Percentiles rank a stretch among this genome's conserved stretches.
phyloP scores from a whole-genome alignment of 2,888 invertebrate genomes.

The Eremobia ochroleuca region DNA sequence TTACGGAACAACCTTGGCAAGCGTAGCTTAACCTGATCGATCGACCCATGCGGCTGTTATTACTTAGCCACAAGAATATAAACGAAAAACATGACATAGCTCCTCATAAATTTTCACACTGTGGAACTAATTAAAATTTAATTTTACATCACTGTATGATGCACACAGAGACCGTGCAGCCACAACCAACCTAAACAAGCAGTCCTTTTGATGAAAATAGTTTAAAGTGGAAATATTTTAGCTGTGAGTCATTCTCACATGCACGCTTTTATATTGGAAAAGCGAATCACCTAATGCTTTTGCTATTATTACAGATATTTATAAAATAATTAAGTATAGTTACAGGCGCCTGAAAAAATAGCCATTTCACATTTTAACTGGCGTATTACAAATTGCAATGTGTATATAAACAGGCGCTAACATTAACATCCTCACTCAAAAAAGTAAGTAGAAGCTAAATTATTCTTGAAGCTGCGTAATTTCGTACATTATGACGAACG shows the following conservation, averaged over 20 bases:
- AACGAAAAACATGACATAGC: not conserved
- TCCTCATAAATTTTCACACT: not conserved
- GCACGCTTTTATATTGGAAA: constrained; percentile 5
- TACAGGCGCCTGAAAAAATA: constrained; percentile 6
- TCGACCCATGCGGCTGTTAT: too few species aligned
- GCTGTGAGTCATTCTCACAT: not conserved
- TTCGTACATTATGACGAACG: too few species aligned
- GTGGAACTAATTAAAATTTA: constrained; percentile 16
- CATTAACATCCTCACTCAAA: too few species aligned
- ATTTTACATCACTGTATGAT: not conserved
- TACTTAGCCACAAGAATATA: too few species aligned
- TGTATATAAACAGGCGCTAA: not conserved
- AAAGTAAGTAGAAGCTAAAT: too few species aligned
- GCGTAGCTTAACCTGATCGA: too few species aligned
- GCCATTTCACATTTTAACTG: not conserved
- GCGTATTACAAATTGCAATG: not conserved
- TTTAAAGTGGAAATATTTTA: constrained; percentile 1
- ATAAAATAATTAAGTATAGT: constrained; percentile 7
- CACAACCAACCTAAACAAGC: not conserved
- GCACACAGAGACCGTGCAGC: not conserved
- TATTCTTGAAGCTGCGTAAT: too few species aligned
- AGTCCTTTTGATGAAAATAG: not conserved
- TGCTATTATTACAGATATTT: too few species aligned
- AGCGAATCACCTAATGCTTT: not conserved
- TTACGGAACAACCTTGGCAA: too few species aligned